These are phyloP conservation scores for Rotaria magnacalcarata DNA, from an alignment of 2,888 invertebrate species.

Conservation along the genomic window DNA sequence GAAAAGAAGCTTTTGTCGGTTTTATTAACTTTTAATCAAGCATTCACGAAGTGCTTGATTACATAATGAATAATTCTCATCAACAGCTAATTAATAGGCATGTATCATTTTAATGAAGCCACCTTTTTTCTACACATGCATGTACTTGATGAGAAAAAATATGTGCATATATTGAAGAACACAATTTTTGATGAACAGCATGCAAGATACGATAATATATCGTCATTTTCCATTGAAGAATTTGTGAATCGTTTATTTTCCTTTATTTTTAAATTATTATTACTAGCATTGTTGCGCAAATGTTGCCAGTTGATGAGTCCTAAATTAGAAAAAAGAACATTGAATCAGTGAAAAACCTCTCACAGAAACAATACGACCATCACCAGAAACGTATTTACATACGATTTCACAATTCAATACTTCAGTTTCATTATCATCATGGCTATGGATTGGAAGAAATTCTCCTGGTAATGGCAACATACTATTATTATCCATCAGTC, in stretches of 20 bases:
- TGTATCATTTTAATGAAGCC: slow-evolving; percentile 59
- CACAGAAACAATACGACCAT: slow-evolving; percentile 23
- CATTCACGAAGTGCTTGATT: slow-evolving; percentile 64
- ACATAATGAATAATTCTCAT: slow-evolving; percentile 55
- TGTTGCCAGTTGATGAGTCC: slow-evolving; percentile 92
- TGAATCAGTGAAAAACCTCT: not conserved
- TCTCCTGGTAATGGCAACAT: slow-evolving; percentile 78
- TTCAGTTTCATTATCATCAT: not conserved
- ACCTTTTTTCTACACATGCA: slow-evolving; percentile 59
- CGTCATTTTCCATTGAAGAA: not conserved
- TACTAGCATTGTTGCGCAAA: slow-evolving; percentile 83
- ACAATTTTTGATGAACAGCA: slow-evolving; percentile 48
- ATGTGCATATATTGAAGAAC: not conserved
- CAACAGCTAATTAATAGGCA: slow-evolving; percentile 57
- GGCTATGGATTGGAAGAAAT: slow-evolving; percentile 65
- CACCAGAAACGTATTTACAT: not conserved
- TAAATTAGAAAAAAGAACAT: slow-evolving; percentile 58
- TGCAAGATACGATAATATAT: slow-evolving; percentile 48
- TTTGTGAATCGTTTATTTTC: slow-evolving; percentile 51
- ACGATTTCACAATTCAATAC: not conserved
- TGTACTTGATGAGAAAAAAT: slow-evolving; percentile 53
- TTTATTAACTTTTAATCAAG: slow-evolving; percentile 74
- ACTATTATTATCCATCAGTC: slow-evolving; percentile 38
- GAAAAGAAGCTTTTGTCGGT: slow-evolving; percentile 80
- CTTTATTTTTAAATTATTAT: slow-evolving; percentile 69